phyloP scores from a whole-genome alignment of 2,888 invertebrate species.

The Epinotia ramella region DNA sequence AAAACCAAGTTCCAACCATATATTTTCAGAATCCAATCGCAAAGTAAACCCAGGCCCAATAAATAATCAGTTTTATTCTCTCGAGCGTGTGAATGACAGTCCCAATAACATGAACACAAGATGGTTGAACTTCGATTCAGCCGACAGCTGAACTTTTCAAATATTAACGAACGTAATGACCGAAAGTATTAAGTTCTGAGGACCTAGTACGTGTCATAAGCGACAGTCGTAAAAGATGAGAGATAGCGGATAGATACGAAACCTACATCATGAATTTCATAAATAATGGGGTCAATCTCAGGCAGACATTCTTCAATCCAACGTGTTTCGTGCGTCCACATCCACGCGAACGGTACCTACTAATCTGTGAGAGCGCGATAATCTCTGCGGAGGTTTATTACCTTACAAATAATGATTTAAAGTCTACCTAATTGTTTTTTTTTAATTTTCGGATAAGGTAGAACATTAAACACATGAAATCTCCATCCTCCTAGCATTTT shows the following conservation, averaged over 20 bases:
- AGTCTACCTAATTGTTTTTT: too few relatives aligned
- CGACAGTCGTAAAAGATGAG: neutral
- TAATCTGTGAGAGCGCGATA: too few relatives aligned
- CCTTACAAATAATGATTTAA: too few relatives aligned
- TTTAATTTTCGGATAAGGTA: too few relatives aligned
- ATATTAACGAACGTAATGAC: slow-evolving; percentile 24
- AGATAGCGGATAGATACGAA: neutral
- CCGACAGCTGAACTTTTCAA: slow-evolving; percentile 17
- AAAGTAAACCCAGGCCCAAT: neutral
- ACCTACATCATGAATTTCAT: too few relatives aligned
- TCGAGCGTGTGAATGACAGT: neutral
- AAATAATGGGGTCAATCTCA: too few relatives aligned
- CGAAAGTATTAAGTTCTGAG: slow-evolving; percentile 11
- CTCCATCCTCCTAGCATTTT: too few relatives aligned
- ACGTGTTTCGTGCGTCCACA: too few relatives aligned
- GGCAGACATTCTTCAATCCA: too few relatives aligned
- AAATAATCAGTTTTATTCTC: neutral
- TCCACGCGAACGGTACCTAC: too few relatives aligned
- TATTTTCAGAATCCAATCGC: neutral
- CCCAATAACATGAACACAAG: neutral
- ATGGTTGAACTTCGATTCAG: slow-evolving; percentile 9
- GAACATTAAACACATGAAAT: too few relatives aligned
- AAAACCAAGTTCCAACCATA: neutral
- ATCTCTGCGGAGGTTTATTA: too few relatives aligned
- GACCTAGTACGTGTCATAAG: neutral